These are phyloP conservation scores for Borostomias antarcticus DNA, from an alignment of 2,797 vertebrate species.

Conservation along the genomic window DNA sequence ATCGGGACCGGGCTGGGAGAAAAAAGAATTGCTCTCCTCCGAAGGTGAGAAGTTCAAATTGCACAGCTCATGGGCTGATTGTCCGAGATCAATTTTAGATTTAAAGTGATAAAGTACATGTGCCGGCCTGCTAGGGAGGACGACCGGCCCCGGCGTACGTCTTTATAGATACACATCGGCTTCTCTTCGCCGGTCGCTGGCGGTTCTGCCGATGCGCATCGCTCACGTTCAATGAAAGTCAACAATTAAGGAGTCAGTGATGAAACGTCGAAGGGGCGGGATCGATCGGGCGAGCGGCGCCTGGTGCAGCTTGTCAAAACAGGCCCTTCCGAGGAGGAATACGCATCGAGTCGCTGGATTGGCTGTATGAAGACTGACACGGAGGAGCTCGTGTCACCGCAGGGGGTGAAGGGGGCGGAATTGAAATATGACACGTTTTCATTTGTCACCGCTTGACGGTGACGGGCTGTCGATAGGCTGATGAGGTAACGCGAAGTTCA, in stretches of 20 bases:
- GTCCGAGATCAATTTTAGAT: conserved; percentile 49
- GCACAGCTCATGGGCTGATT: conserved; percentile 43
- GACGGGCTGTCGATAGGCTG: neutral
- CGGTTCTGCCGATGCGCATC: conserved; percentile 25
- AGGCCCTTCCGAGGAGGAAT: conserved; percentile 3
- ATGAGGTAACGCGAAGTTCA: conserved; percentile 7
- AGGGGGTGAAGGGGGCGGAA: neutral
- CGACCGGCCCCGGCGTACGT: neutral
- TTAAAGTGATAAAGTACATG: conserved; percentile 45
- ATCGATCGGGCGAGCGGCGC: conserved; percentile 24
- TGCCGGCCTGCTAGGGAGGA: conserved; percentile 3
- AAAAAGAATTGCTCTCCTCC: conserved; percentile 25
- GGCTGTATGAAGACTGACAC: conserved; percentile 7
- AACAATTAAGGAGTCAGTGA: conserved; percentile 36
- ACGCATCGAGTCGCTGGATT: neutral
- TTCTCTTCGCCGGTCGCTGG: conserved; percentile 6
- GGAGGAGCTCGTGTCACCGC: neutral
- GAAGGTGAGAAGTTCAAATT: conserved; percentile 53
- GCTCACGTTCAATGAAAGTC: conserved; percentile 34
- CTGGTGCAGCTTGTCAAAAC: conserved; percentile 20
- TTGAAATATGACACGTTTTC: neutral
- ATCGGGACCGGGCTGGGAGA: conserved; percentile 1
- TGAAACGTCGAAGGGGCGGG: conserved; percentile 21
- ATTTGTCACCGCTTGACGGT: conserved; percentile 1
- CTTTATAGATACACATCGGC: conserved; percentile 34